Base-by-base conservation (phyloP, 1,140 invertebrate genomes). In the Brachionus rotundiformis region DNA sequence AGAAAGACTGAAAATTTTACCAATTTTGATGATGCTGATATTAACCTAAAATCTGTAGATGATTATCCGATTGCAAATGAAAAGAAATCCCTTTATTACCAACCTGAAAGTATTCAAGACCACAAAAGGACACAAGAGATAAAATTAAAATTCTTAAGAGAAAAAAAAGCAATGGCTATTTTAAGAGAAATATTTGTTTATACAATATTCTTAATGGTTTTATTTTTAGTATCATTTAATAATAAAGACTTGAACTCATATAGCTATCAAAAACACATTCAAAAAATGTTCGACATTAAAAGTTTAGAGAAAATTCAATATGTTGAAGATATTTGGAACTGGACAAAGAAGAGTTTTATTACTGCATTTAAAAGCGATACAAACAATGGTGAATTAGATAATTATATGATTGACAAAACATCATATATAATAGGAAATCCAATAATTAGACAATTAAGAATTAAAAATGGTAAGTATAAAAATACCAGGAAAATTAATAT, bases 391-490 rank as follows among this genome's bases (percentile, higher is more conserved):
- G 86, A 89, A 79, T 85, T 87, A 27, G 84, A 89, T 16, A 83
- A 89, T 80, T 91, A 88, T 83, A 84, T 90, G 7, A 86, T 86
- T 82, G 90, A 91, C 84, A 86, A 88, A 80, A 86, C 88, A 8
- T 89, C 88, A 19, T 84, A 89, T 82, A 86, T 91, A 16, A 89
- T 91, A 87, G 90, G 90, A 19, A 90, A 90, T 83, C 89, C 87
- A 11, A 87, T 89, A 10, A 86, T 91, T 76, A 84, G 90, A 82
- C 90, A 81, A 41, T 44, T 81, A 13, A 39, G 77, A 63, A 47
- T 81, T 25, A 77, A 77, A 77, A 77, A 77, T 7, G 77, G 33
- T 39, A 81, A 79, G 47, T n/a, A 19, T 41, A 13, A 41, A 4
- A 7, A 39, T 39, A 7, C 1, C 11, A 63, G 25, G 29, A 63